These are phyloP conservation scores for Zosterops japonicus DNA, from an alignment of 2,113 vertebrate genomes.

Conservation along the genomic window DNA sequence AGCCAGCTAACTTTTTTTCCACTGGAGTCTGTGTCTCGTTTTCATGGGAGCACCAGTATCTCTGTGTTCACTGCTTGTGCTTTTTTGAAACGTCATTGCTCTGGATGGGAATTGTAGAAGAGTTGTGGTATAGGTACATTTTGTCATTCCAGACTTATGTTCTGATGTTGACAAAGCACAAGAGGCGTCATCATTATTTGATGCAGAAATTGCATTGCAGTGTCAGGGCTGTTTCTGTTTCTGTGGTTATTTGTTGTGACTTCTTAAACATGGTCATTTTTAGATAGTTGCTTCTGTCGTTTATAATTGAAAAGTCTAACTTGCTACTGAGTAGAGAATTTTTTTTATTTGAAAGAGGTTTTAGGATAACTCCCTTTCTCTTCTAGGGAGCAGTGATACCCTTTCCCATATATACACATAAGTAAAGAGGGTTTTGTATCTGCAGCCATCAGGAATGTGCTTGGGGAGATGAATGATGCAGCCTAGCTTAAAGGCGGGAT, in stretches of 20 bases:
- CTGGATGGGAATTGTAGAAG: not conserved
- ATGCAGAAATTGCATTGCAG: not conserved
- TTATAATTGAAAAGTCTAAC: not conserved
- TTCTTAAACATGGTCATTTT: not conserved
- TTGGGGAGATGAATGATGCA: not conserved
- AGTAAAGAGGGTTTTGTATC: not conserved
- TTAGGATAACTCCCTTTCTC: not conserved
- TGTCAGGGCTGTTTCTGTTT: not conserved
- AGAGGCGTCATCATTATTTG: not conserved
- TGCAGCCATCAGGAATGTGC: not conserved
- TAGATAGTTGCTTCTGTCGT: not conserved
- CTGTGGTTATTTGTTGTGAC: not conserved
- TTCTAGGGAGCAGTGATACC: not conserved
- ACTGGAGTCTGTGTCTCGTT: not conserved
- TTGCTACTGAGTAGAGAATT: not conserved
- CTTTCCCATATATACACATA: not conserved
- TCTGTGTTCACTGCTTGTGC: not conserved
- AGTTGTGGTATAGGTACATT: not conserved
- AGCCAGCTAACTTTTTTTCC: not conserved
- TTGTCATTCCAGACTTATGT: not conserved
- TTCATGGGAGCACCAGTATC: not conserved
- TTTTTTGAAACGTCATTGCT: not conserved
- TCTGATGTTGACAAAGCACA: not conserved
- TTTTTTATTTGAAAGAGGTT: not conserved
- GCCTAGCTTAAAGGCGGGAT: not conserved